phyloP scores from a whole-genome alignment of 2,888 invertebrate species.

The Acronicta aceris region DNA sequence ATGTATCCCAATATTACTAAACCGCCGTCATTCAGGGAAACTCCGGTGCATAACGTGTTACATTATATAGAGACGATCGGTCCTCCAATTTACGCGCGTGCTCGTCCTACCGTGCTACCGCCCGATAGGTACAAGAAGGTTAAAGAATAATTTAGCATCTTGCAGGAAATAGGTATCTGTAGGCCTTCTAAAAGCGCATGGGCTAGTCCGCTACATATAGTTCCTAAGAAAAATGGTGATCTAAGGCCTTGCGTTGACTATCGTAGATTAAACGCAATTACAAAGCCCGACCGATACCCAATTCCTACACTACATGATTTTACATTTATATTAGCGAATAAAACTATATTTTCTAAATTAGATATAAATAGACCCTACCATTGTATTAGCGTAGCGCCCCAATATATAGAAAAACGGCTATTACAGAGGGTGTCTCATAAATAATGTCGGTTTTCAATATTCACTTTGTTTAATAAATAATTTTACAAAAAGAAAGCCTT shows the following conservation, averaged over 20 bases:
- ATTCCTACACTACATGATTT: background rate
- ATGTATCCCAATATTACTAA: conserved; percentile 1
- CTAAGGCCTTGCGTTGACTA: background rate
- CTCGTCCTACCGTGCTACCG: background rate
- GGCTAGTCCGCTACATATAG: too few relatives aligned
- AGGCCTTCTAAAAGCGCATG: background rate
- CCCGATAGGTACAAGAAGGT: background rate
- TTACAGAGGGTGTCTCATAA: too few relatives aligned
- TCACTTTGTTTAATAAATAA: too few relatives aligned
- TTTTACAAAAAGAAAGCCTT: too few relatives aligned
- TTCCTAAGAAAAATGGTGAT: background rate
- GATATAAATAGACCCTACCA: background rate
- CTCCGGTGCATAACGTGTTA: background rate
- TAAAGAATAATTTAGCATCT: background rate
- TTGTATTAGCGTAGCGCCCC: background rate
- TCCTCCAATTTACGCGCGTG: background rate
- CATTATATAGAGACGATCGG: background rate
- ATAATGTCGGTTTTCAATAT: too few relatives aligned
- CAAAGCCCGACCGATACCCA: conserved; percentile 2
- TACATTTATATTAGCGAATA: background rate
- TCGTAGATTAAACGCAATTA: background rate
- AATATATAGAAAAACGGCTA: background rate
- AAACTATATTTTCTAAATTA: background rate
- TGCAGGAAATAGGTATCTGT: conserved; percentile 1
- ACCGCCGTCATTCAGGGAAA: background rate